These are phyloP conservation scores for Sebastes vulpes DNA, from an alignment of 2,797 vertebrate species.

Conservation along the genomic window DNA sequence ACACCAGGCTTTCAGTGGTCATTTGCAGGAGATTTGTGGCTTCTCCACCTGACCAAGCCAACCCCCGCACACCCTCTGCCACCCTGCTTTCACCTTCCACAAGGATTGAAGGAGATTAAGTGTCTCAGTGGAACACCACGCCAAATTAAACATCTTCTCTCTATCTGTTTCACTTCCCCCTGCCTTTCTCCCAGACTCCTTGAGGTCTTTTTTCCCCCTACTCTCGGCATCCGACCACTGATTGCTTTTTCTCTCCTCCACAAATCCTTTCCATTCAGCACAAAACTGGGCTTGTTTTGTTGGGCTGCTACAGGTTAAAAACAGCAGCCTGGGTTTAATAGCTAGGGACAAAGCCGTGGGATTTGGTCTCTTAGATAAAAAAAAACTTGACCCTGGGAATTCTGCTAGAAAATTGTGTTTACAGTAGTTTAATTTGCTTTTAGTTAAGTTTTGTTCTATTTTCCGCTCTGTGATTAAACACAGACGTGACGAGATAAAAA, in stretches of 20 bases:
- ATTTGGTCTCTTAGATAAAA: slow-evolving; percentile 21
- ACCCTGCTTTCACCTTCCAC: slow-evolving; percentile 47
- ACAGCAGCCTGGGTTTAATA: slow-evolving; percentile 17
- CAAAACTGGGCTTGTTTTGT: slow-evolving; percentile 44
- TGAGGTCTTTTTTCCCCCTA: slow-evolving; percentile 27
- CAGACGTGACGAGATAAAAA: background rate
- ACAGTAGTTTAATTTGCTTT: background rate
- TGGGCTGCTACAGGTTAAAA: slow-evolving; percentile 5
- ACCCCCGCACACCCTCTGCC: slow-evolving; percentile 8
- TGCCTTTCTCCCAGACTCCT: slow-evolving; percentile 34
- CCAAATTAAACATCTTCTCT: slow-evolving; percentile 67
- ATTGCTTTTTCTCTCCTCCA: slow-evolving; percentile 57
- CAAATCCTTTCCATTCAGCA: slow-evolving; percentile 48
- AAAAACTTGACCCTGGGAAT: slow-evolving; percentile 7
- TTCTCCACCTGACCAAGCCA: slow-evolving; percentile 13
- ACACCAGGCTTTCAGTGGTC: slow-evolving; percentile 1
- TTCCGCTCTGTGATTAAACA: background rate
- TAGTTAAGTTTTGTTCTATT: background rate
- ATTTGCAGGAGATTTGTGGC: slow-evolving; percentile 49
- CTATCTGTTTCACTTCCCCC: slow-evolving; percentile 51
- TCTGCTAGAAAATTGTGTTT: background rate
- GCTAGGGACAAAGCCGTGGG: slow-evolving; percentile 8
- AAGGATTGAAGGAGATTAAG: slow-evolving; percentile 62
- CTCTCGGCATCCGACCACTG: slow-evolving; percentile 26
- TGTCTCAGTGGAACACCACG: slow-evolving; percentile 41